phyloP scores from a whole-genome alignment of 2,797 vertebrate genomes.

The Poecilia gillii region DNA sequence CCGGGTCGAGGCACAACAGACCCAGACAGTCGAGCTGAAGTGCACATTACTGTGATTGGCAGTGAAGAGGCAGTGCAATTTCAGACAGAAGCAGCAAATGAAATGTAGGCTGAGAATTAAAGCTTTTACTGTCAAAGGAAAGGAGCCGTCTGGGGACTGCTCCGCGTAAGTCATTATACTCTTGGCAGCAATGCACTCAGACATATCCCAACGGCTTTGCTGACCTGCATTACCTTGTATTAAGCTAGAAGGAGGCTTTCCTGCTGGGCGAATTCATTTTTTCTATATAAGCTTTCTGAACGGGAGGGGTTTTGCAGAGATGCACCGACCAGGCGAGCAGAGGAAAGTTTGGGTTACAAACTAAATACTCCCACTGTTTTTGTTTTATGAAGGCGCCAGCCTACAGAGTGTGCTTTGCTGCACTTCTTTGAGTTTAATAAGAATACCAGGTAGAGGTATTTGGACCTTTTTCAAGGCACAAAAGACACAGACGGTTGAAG shows the following conservation, averaged over 20 bases:
- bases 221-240: neutral
- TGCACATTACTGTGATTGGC: neutral
- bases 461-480: neutral
- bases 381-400: neutral
- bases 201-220: neutral
- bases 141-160: neutral
- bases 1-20: neutral
- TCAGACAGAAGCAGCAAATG: neutral
- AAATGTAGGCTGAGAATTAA: slow-evolving; percentile 2
- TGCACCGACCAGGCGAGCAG: neutral
- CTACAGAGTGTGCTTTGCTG: neutral
- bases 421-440: neutral
- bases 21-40: neutral
- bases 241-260: neutral
- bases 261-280: neutral
- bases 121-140: slow-evolving; percentile 1
- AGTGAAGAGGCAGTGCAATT: neutral
- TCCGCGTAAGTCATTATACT: neutral
- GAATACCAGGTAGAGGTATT: neutral
- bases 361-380: neutral
- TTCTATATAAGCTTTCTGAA: neutral
- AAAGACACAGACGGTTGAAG: neutral
- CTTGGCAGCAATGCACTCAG: slow-evolving; percentile 8
- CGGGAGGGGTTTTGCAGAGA: neutral
- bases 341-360: neutral